Evolutionary conservation across 2,888 invertebrate species (phyloP), one percentile per base, ranked within the genome.

Genomic region (Pemphredon lugubris): DNA sequence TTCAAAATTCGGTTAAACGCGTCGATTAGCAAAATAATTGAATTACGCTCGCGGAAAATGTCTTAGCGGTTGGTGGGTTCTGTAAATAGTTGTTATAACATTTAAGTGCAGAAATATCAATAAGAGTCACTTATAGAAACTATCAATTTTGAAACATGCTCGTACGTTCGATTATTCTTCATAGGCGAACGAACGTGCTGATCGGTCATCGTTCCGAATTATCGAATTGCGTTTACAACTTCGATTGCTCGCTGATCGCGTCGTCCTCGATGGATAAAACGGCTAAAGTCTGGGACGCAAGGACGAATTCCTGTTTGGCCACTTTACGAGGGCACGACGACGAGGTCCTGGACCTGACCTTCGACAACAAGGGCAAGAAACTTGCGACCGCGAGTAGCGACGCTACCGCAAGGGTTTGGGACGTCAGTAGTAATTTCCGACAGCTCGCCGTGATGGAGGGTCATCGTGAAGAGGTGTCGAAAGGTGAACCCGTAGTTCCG

Each of bases 341-440:
- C 78, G 95, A 94, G 90, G 94, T 96, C 14, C 87, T 96, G 50
- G 96, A 96, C 84, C 92, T 96, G 42, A 92, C 93, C 67, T 95
- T 96, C 89, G 95, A 96, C 91, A 93, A 92, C 89, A 93, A 93
- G 0, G 95, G 95, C 0, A 75, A 64, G 76, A 91, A 92, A 45
- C 90, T 96, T 88, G 94, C 95, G 11, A 95, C 95, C 0, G 93
- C 94, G 0, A 94, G 95, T 50, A 94, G 94, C 81, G 96, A 96
- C 87, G 92, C 94, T 59, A 94, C 94, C 0, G 95, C 95, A 0
- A 91, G 94, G 14, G 91, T 95, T 50, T 96, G 95, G 92, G 93
- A 94, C 85, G 90, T 94, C 4, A 61, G 63, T 21, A 86, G 84
- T 26, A 91, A 92, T 83, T 92, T 93, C 81, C 91, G 91, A 72